Conservation (phyloP, 2,888 invertebrate genomes). For the Xestia ashworthii region DNA sequence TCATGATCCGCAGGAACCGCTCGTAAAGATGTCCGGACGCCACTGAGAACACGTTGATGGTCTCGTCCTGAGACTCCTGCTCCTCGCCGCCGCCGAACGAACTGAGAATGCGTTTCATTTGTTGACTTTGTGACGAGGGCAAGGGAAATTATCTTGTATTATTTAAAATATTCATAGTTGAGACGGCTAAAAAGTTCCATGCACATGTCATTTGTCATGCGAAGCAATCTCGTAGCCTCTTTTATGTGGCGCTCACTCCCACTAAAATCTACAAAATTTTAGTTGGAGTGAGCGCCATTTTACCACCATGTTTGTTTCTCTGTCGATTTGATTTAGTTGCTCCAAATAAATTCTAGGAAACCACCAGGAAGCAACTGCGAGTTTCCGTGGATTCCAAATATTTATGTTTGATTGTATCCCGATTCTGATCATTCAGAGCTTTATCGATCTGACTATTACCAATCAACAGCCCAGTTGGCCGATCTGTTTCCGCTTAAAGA, state of each 20-base stretch:
- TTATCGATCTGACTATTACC: background rate
- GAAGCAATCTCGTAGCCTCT: background rate
- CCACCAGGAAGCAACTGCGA: background rate
- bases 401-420: background rate
- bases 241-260: background rate
- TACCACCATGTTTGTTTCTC: background rate
- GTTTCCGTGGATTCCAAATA: background rate
- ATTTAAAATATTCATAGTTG: background rate
- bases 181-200: constrained; percentile 3
- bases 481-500: background rate
- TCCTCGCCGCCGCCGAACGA: constrained; percentile 90
- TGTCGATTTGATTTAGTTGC: background rate
- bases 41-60: constrained; percentile 99
- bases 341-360: background rate
- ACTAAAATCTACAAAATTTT: background rate
- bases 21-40: constrained; percentile 99
- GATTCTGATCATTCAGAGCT: background rate
- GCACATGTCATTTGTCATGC: constrained; percentile 8
- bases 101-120: constrained; percentile 75
- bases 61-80: constrained; percentile 93
- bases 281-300: background rate
- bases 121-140: constrained; percentile 45
- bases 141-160: constrained; percentile 37
- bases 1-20: constrained; percentile 99
- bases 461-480: background rate